These are phyloP conservation scores for Cossypha dichroa DNA, from an alignment of 2,797 vertebrate species.

Conservation along the genomic window DNA sequence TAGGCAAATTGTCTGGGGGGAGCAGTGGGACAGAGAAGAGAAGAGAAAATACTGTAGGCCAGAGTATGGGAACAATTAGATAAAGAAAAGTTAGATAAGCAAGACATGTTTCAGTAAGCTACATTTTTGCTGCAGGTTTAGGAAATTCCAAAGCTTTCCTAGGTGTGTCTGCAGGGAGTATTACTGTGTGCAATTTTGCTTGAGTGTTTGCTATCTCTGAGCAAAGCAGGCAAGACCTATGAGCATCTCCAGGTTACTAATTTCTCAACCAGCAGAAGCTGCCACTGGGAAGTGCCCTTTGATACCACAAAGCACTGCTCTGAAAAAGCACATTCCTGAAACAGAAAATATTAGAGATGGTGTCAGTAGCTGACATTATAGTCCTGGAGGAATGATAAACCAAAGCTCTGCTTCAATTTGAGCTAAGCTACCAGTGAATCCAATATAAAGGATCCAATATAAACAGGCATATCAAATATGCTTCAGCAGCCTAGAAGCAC, in stretches of 20 bases:
- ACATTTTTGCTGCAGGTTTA: neutral
- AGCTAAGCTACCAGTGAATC: constrained; percentile 28
- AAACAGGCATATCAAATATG: constrained; percentile 14
- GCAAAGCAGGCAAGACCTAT: constrained; percentile 13
- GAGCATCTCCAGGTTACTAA: constrained; percentile 29
- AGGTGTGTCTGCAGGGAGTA: neutral
- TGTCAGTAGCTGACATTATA: constrained; percentile 16
- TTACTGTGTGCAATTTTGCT: neutral
- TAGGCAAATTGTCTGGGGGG: neutral
- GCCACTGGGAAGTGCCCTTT: constrained; percentile 48
- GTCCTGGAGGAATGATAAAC: constrained; percentile 43
- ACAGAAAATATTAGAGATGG: neutral
- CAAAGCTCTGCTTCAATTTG: constrained; percentile 5
- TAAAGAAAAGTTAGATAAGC: neutral
- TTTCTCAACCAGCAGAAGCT: constrained; percentile 15
- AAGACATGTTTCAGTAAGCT: neutral
- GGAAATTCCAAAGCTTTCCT: neutral
- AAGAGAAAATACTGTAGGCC: neutral
- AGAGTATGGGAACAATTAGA: neutral
- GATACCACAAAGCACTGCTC: neutral
- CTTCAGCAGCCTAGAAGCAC: neutral
- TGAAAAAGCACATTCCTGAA: constrained; percentile 18
- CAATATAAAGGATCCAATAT: constrained; percentile 39
- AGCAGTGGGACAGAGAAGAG: no score
- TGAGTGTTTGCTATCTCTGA: constrained; percentile 11